These are phyloP conservation scores for Microcebus tavaratra DNA, from an alignment of 2,113 vertebrate genomes.

Conservation along the genomic window DNA sequence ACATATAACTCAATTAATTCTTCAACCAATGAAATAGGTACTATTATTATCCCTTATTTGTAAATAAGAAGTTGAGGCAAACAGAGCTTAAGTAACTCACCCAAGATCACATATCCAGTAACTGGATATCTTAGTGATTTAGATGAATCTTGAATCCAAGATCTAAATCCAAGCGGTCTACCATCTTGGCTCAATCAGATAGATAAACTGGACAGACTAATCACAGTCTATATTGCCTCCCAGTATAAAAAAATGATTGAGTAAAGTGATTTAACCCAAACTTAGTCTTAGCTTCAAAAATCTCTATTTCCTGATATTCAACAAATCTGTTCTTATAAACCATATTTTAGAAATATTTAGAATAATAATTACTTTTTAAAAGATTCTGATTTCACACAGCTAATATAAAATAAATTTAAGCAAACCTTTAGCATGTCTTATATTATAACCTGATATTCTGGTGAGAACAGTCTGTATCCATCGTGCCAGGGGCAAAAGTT, in stretches of 20 bases:
- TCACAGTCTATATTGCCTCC: not conserved
- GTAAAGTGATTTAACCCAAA: not conserved
- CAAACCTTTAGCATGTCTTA: conserved; percentile 86
- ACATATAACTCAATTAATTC: not conserved
- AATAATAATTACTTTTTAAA: conserved; percentile 37
- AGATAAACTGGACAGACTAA: not conserved
- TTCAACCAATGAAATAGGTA: conserved; percentile 9
- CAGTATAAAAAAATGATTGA: conserved; percentile 15
- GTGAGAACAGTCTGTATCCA: conserved; percentile 94
- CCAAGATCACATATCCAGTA: not conserved
- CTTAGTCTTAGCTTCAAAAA: conserved; percentile 1
- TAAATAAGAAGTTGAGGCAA: conserved; percentile 31
- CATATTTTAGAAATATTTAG: not conserved
- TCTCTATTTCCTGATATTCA: conserved; percentile 16
- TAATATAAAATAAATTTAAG: conserved; percentile 63
- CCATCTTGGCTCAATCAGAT: not conserved
- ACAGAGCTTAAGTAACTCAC: conserved; percentile 11
- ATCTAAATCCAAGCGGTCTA: conserved; percentile 15
- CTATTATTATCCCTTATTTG: not conserved
- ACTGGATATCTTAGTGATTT: not conserved
- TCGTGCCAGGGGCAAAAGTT: conserved; percentile 90
- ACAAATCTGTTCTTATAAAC: conserved; percentile 16
- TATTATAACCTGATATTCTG: conserved; percentile 90
- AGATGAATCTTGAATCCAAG: not conserved
- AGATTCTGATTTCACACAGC: conserved; percentile 4